Base-by-base conservation (phyloP, 2,113 vertebrate genomes). In the Sceloporus undulatus region DNA sequence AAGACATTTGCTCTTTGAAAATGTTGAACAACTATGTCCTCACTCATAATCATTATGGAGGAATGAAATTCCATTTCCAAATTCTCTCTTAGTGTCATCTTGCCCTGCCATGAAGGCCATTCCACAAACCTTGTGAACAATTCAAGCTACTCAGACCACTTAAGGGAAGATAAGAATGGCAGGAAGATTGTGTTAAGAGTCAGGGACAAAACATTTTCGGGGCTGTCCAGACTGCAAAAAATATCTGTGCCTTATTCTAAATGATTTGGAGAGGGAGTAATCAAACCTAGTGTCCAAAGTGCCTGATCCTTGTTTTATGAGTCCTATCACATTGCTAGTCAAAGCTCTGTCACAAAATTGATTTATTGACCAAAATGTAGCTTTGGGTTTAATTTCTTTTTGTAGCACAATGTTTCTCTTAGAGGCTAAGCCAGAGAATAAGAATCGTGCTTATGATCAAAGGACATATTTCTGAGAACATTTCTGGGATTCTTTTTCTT, bases 1-100 rank as follows among this genome's bases (percentile, higher is more conserved):
- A 71, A 71, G 68, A 71, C 27, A 27, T 23, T 10, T 29, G 25
- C 29, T 29, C 68, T 71, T 70, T 71, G 29, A 71, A 71, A 68
- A 68, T 16, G 89, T 76, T 73, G 85, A 85, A 85, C 42, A 80
- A 76, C 89, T 40, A 90, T 90, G 85, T 87, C 87, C 91, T 87
- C 34, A 1, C 84, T 87, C 89, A 29, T 52, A 71, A 84, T n/a
- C 16, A 71, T 54, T 54, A 62, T 1, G n/a, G 6, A 38, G 21
- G 19, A 59, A 84, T 23, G 8, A 27, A 25, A 52, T 48, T 29
- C 4, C 9, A 1, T 65, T 52, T 8, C 27, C 2, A n/a, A 83
- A 52, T 84, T 19, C 3, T 14, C 16, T 62, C 59, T 14, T 10
- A 59, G 10, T 59, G 9, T 59, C 48, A 62, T 62, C 29, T 18